phyloP scores from a whole-genome alignment of 92 coral and sea anemone genomes.

The Nematostella vectensis region DNA sequence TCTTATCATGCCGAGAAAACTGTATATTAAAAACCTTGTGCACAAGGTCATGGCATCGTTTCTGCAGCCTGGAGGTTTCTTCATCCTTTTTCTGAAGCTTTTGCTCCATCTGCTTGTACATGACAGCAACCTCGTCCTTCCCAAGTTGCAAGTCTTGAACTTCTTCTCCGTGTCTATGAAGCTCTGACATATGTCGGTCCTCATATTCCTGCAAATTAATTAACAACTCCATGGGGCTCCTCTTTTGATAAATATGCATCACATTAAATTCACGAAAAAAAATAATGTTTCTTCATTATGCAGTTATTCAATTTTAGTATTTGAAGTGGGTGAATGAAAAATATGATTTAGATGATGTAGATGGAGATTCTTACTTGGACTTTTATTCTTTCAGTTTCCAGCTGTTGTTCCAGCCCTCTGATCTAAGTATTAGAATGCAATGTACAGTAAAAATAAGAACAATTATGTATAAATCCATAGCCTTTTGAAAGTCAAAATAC shows the following conservation, averaged over 20 bases:
- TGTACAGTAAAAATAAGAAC: background rate
- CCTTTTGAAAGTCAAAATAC: no score
- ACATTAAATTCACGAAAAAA: background rate
- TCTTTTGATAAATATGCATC: background rate
- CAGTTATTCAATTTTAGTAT: no score
- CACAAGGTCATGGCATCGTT: constrained; percentile 62
- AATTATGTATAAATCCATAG: no score
- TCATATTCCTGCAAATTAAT: constrained; percentile 62
- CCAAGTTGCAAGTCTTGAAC: constrained; percentile 58
- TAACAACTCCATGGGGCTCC: no score
- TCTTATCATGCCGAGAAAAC: no score
- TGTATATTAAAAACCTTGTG: no score
- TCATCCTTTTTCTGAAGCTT: constrained; percentile 63
- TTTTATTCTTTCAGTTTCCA: constrained; percentile 61
- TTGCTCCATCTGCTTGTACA: constrained; percentile 69
- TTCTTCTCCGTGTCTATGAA: constrained; percentile 90
- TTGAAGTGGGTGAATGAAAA: no score
- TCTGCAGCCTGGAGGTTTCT: constrained; percentile 67
- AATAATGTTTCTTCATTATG: background rate
- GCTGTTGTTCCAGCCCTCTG: constrained; percentile 58
- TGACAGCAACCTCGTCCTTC: constrained; percentile 60
- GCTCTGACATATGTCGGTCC: constrained; percentile 69
- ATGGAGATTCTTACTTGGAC: constrained; percentile 67
- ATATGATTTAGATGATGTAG: no score
- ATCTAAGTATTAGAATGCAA: constrained; percentile 25